Conservation (phyloP, 2,888 invertebrate genomes). For the Muscina levida region DNA sequence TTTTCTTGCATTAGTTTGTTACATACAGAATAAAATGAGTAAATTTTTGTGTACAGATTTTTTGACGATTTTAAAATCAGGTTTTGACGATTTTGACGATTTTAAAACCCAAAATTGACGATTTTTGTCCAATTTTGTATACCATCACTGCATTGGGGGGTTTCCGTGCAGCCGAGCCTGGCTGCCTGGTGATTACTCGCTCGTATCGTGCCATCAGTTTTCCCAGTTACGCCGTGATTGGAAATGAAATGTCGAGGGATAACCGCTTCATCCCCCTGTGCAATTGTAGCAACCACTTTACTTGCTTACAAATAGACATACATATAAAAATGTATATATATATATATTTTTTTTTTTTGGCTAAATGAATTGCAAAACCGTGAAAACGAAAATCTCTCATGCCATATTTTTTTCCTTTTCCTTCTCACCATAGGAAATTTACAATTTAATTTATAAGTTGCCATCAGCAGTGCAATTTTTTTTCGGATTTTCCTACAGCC, state of each 20-base stretch:
- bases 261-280: conserved; percentile 6
- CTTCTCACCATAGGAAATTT: conserved; percentile 42
- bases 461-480: conserved; percentile 58
- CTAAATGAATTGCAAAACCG: conserved; percentile 4
- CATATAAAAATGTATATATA: not conserved
- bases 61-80: too few relatives aligned
- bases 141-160: too few relatives aligned
- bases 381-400: conserved; percentile 30
- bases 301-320: too few relatives aligned
- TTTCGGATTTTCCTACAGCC: conserved; percentile 13
- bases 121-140: too few relatives aligned
- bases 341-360: not conserved
- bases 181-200: too few relatives aligned
- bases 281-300: not conserved
- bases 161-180: too few relatives aligned
- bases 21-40: too few relatives aligned
- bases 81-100: too few relatives aligned
- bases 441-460: conserved; percentile 60
- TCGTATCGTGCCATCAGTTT: too few relatives aligned
- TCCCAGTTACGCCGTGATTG: not conserved
- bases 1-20: too few relatives aligned
- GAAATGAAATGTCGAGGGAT: not conserved
- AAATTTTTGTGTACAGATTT: too few relatives aligned
- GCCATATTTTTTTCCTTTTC: conserved; percentile 38
- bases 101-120: too few relatives aligned